A percentile compares a stretch with the other conserved stretches of the same genome.
Evolutionary conservation across 2,113 vertebrate genomes (phyloP).

Genomic region (Eublepharis macularius): DNA sequence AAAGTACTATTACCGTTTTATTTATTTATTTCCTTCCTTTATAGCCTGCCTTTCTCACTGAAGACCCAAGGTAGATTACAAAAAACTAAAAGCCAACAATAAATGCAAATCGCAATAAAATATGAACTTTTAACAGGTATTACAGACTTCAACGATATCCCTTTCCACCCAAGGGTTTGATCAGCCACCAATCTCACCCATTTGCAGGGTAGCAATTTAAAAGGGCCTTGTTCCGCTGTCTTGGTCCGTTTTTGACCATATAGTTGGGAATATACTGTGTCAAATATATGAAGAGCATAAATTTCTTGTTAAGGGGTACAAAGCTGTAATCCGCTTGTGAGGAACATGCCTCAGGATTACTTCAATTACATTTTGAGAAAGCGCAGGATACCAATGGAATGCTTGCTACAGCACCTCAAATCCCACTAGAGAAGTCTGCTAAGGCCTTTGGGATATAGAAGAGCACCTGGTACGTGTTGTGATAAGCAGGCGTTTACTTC

Average conservation of each 20-base stretch:
- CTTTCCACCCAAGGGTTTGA: too few species aligned
- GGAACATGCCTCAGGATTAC: neutral
- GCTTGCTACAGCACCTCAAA: neutral
- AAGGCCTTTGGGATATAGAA: neutral
- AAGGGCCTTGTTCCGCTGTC: too few species aligned
- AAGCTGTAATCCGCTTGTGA: neutral
- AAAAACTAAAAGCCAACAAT: too few species aligned
- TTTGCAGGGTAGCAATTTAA: too few species aligned
- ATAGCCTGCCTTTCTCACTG: too few species aligned
- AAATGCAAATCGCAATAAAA: too few species aligned
- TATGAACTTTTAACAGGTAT: too few species aligned
- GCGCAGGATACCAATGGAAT: conserved; percentile 17
- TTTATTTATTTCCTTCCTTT: neutral
- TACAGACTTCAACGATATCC: too few species aligned
- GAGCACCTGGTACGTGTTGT: conserved; percentile 9
- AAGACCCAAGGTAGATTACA: too few species aligned
- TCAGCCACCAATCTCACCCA: too few species aligned
- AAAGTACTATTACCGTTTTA: neutral
- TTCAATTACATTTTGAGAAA: conserved; percentile 24
- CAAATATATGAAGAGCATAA: neutral
- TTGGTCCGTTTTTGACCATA: neutral
- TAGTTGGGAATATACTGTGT: neutral
- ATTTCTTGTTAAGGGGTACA: neutral
- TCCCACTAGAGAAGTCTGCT: neutral
- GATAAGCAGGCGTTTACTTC: conserved; percentile 18